Base-by-base conservation (phyloP, 2,797 vertebrate genomes). In the Paedocypris micromegethes region DNA sequence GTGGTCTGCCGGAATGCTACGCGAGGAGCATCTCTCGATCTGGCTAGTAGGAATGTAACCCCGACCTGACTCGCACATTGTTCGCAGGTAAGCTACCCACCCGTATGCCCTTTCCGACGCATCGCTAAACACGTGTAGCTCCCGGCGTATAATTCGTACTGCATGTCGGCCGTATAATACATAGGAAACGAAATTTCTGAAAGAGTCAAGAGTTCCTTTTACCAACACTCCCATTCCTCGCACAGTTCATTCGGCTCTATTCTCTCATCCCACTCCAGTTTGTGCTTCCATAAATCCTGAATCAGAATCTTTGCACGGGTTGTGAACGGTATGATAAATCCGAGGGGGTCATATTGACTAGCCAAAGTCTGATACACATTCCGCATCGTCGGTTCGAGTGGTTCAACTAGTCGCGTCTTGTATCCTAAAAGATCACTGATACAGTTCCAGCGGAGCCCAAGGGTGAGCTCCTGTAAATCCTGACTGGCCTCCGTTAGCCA, bases 1-100 rank as follows among this genome's bases (percentile, higher is more conserved):
- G 3, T 72, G 63, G 37, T 61, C 58, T 5, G 64, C 45, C 5
- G 58, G 45, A 3, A 67, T 72, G 3, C 9, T 53, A 7, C 6
- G 0, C 39, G n/a, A 4, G 65, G 71, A 0, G 59, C 58, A 8
- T 58, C 6, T 8, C 47, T 37, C 4, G 58, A 63, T 40, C 9
- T 9, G 47, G 63, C 63, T 38, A 65, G 46, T 5, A 66, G 2
- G 9, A 60, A 66, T 39, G 56, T n/a, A 8, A n/a, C 4, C 4
- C 42, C 3, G 5, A 56, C 40, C 9, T 56, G 1, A 9, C 40
- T 58, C 1, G 5, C 40, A 5, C 2, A 9, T 41, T 5, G 39
- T 9, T 1, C 2, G 9, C 40, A 62, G 2, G 5, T 42, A 50
- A 5, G 59, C 38, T n/a, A 50, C 9, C 2, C 9, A 49, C 3